Evolutionary conservation across 2,888 invertebrate genomes (phyloP), one percentile per base, ranked within the genome.

Genomic region (Drosophila differens): DNA sequence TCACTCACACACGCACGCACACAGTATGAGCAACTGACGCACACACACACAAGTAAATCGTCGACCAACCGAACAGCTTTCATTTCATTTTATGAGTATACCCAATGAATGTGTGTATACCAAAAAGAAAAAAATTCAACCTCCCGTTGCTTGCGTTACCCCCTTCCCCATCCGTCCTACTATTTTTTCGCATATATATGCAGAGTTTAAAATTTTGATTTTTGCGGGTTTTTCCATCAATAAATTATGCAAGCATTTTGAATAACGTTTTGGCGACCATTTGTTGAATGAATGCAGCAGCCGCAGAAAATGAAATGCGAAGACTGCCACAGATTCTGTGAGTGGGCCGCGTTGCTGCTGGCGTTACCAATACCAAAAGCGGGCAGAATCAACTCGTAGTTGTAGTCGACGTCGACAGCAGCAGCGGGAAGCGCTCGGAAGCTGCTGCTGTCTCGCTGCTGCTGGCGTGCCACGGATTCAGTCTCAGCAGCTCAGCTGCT

Each of bases 41-140:
- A 66, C 64, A 59, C 25, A 37, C 69, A 74, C 72, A 53, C 32
- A 55, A 51, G 55, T n/a, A 35, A 44, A 64, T 53, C 61, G 61
- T 55, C 66, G 70, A 89, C 89, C 75, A 49, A 81, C 91, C 90
- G 79, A 82, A 64, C 91, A 79, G 85, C 85, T 85, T 85, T 85
- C 90, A 85, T 89, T 85, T 89, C 60, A 66, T 82, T 79, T 85
- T 55, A 72, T 70, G 65, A 71, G 81, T 82, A 82, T 82, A 83
- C 86, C 61, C 25, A 69, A 65, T 55, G 25, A 47, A 16, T 47
- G 25, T 47, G 41, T 62, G 81, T 81, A 77, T 79, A 82, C 79
- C 60, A 75, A 75, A 59, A 65, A 76, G 72, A 79, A 65, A 47
- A 78, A 47, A 47, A 9, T 16, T 2, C 25, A 28, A 16, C 55